These are phyloP conservation scores for Batillaria attramentaria DNA, from an alignment of 1,140 invertebrate genomes.

Conservation along the genomic window DNA sequence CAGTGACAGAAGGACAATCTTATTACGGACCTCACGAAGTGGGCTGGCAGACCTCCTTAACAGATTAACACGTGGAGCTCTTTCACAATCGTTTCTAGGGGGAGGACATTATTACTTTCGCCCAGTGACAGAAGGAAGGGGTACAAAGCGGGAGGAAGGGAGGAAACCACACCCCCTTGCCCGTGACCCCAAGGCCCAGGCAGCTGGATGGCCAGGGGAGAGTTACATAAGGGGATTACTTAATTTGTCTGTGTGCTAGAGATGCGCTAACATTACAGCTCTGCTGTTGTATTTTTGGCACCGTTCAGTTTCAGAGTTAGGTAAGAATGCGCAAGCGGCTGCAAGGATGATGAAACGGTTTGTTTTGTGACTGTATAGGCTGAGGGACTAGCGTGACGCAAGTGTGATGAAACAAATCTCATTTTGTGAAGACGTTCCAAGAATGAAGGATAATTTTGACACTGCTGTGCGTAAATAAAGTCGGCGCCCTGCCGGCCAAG, in stretches of 20 bases:
- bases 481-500: no score
- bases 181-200: background rate
- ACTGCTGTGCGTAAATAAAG: no score
- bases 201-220: constrained; percentile 3
- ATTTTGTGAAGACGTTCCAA: no score
- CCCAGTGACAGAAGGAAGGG: background rate
- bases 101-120: background rate
- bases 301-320: no score
- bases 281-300: no score
- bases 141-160: background rate
- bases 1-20: background rate
- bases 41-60: background rate
- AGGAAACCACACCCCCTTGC: background rate
- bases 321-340: no score
- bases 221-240: constrained; percentile 6
- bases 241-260: background rate
- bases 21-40: background rate
- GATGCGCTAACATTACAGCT: no score
- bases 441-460: no score
- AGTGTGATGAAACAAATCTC: no score
- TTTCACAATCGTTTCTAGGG: constrained; percentile 1
- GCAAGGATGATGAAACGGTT: no score
- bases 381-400: no score
- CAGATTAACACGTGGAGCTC: background rate
- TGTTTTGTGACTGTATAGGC: no score